phyloP scores from a whole-genome alignment of 2,888 invertebrate species.

The Leptinotarsa haldemani region DNA sequence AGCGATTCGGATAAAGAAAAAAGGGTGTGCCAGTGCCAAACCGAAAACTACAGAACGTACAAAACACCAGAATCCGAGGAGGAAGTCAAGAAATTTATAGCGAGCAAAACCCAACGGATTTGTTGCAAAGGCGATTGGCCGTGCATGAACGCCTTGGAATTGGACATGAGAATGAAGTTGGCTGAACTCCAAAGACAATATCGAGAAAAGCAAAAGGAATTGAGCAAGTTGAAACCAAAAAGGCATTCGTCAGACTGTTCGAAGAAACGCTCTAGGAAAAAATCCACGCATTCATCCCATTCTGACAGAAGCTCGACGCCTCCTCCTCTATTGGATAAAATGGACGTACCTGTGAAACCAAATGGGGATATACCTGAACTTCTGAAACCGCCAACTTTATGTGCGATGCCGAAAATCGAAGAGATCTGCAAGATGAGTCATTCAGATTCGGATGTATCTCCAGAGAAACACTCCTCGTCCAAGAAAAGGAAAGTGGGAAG shows the following conservation, averaged over 20 bases:
- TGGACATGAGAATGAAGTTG: constrained; percentile 83
- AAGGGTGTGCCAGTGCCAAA: constrained; percentile 54
- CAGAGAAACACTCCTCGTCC: constrained; percentile 65
- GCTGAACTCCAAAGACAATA: constrained; percentile 86
- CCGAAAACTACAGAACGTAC: constrained; percentile 57
- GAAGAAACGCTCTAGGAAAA: constrained; percentile 69
- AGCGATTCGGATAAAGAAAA: constrained; percentile 44
- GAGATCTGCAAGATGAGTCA: constrained; percentile 43
- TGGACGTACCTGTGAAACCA: constrained; percentile 54
- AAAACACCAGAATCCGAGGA: constrained; percentile 65
- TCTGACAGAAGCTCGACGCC: constrained; percentile 59
- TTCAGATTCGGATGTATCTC: constrained; percentile 46
- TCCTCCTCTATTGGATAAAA: constrained; percentile 61
- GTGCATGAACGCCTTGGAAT: constrained; percentile 78
- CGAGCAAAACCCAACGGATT: constrained; percentile 57
- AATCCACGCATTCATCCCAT: constrained; percentile 56
- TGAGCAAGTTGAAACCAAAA: constrained; percentile 77
- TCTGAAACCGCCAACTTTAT: constrained; percentile 64
- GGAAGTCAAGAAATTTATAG: constrained; percentile 61
- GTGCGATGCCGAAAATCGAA: constrained; percentile 54
- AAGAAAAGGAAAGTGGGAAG: constrained; percentile 87
- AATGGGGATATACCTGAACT: constrained; percentile 55
- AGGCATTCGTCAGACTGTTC: constrained; percentile 57
- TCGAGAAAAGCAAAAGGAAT: constrained; percentile 84
- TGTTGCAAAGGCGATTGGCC: constrained; percentile 62